Conservation (phyloP, 1,140 invertebrate genomes). For the Harpegnathos saltator region DNA sequence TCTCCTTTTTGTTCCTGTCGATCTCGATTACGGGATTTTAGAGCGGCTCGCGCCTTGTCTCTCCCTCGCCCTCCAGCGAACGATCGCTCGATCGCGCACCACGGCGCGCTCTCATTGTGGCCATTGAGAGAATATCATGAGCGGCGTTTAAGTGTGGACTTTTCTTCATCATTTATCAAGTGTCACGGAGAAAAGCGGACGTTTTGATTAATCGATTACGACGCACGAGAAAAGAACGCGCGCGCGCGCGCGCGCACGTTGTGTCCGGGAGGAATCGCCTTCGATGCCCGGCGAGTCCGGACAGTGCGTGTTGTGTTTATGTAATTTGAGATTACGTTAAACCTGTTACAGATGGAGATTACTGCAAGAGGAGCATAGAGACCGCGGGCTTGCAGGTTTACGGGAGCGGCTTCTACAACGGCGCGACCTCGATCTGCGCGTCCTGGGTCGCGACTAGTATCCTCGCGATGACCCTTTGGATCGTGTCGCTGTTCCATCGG, state of each 20-base stretch:
- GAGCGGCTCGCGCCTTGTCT: conserved; percentile 35
- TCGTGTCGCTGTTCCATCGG: conserved; percentile 35
- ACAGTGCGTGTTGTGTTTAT: background rate
- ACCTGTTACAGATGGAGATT: conserved; percentile 90
- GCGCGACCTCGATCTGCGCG: conserved; percentile 53
- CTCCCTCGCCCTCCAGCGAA: conserved; percentile 18
- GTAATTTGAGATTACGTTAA: conserved; percentile 12
- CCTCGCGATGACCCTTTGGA: conserved; percentile 37
- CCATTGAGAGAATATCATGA: background rate
- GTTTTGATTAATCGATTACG: background rate
- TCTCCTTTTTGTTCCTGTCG: conserved; percentile 25
- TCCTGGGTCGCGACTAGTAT: conserved; percentile 48
- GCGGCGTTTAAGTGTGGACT: background rate
- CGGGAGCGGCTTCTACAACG: conserved; percentile 91
- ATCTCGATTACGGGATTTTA: conserved; percentile 62
- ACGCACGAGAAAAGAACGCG: background rate
- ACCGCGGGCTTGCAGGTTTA: conserved; percentile 93
- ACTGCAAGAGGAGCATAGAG: conserved; percentile 94
- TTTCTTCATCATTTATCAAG: background rate
- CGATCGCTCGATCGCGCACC: conserved; percentile 37
- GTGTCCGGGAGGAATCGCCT: background rate
- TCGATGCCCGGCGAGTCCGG: background rate
- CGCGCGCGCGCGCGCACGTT: too few relatives aligned
- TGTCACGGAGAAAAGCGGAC: background rate
- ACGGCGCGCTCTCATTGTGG: conserved; percentile 17